Evolutionary conservation across 2,113 vertebrate species (phyloP).

Genomic region (Lichenostomus cassidix): DNA sequence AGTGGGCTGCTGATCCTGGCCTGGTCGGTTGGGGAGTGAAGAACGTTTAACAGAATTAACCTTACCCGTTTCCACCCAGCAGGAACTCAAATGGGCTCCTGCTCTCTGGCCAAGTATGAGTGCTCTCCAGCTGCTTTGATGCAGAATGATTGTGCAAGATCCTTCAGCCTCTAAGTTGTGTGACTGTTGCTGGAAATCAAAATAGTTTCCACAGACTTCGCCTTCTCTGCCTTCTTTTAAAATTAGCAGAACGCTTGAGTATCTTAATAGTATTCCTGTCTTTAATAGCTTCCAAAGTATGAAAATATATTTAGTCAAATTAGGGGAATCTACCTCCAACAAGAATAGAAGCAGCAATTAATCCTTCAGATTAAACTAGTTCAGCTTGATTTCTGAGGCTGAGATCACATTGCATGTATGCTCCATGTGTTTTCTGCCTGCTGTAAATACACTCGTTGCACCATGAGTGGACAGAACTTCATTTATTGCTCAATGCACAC

Average conservation of each 20-base stretch:
- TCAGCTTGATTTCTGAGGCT: conserved; percentile 34
- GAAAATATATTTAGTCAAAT: neutral
- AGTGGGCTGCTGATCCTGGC: neutral
- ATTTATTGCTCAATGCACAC: neutral
- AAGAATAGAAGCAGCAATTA: conserved; percentile 30
- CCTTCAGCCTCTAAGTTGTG: neutral
- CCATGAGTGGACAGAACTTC: neutral
- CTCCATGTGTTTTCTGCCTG: neutral
- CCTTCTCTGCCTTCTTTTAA: neutral
- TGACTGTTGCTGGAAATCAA: conserved; percentile 3
- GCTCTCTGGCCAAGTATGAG: neutral
- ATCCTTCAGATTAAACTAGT: conserved; percentile 31
- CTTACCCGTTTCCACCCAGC: neutral
- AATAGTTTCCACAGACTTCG: neutral
- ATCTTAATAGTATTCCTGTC: neutral
- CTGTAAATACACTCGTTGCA: neutral
- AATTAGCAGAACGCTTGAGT: neutral
- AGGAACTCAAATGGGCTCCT: neutral
- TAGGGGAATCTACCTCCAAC: neutral
- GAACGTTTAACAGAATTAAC: neutral
- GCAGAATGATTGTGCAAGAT: conserved; percentile 23
- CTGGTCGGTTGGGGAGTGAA: neutral
- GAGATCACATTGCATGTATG: neutral
- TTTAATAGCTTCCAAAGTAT: neutral
- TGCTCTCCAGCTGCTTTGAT: neutral